These are phyloP conservation scores for Pseudorhiza aurosa DNA, from an alignment of 30 jellyfish, hydroid and myxozoan genomes.

Conservation along the genomic window DNA sequence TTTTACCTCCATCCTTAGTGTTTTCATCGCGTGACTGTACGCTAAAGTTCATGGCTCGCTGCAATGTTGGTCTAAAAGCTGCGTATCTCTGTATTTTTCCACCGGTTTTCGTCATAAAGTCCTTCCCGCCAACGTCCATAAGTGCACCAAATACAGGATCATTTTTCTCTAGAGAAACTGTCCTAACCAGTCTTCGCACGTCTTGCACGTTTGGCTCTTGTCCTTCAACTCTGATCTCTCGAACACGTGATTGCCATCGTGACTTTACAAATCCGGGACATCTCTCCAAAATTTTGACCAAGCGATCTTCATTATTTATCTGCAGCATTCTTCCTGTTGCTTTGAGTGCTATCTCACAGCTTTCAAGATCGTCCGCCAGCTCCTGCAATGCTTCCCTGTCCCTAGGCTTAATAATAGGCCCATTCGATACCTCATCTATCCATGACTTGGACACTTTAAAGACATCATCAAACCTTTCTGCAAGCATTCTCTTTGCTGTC, in stretches of 20 bases:
- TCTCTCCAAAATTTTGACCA: conserved; percentile 33
- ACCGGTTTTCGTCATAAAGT: too few relatives aligned
- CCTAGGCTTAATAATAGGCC: conserved; percentile 44
- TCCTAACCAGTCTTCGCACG: conserved; percentile 1
- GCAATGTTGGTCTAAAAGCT: not conserved
- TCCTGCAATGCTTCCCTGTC: conserved; percentile 42
- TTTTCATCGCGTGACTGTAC: conserved; percentile 15
- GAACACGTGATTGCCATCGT: conserved; percentile 50
- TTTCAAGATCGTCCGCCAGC: conserved; percentile 43
- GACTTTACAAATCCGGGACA: conserved; percentile 52
- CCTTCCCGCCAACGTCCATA: conserved; percentile 8
- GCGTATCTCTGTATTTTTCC: too few relatives aligned
- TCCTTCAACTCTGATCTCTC: conserved; percentile 14
- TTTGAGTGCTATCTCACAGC: conserved; percentile 41
- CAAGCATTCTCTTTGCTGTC: conserved; percentile 45
- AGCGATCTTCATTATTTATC: conserved; percentile 22
- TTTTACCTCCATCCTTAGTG: conserved; percentile 6
- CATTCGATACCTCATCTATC: conserved; percentile 20
- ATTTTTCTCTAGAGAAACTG: conserved; percentile 2
- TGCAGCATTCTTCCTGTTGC: conserved; percentile 41
- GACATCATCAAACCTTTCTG: conserved; percentile 47
- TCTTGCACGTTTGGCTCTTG: conserved; percentile 35
- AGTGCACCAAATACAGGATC: conserved; percentile 54
- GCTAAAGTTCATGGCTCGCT: not conserved
- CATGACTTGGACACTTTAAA: conserved; percentile 43